Percentiles rank a stretch among this genome's conserved stretches.
phyloP scores from a whole-genome alignment of 2,888 invertebrate species.

The Oligia strigilis region DNA sequence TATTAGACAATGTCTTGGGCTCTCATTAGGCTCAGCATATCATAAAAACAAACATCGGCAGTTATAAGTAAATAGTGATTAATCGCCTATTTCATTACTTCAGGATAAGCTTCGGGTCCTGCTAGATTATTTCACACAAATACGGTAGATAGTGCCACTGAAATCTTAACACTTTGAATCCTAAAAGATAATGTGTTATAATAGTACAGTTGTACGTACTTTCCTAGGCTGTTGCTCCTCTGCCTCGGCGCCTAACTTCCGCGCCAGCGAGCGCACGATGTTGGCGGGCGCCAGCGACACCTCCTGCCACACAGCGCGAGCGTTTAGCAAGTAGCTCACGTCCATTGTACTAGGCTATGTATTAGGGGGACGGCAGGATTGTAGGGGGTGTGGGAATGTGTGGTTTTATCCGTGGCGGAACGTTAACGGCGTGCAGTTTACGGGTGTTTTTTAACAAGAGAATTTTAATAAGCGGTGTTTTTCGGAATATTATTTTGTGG shows the following conservation, averaged over 20 bases:
- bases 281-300: slow-evolving; percentile 88
- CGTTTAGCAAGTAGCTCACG: slow-evolving; percentile 52
- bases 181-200: neutral
- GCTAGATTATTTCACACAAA: neutral
- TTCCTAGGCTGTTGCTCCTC: slow-evolving; percentile 92
- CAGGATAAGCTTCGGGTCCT: neutral
- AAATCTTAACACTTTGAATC: neutral
- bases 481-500: neutral
- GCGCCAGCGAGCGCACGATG: slow-evolving; percentile 92
- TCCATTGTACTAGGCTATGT: slow-evolving; percentile 40
- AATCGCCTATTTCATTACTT: neutral
- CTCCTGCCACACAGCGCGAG: slow-evolving; percentile 83
- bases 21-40: neutral
- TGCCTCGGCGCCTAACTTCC: slow-evolving; percentile 94
- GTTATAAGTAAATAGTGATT: neutral
- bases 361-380: neutral
- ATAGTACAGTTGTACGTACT: slow-evolving; percentile 80
- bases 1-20: neutral
- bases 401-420: neutral
- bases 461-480: neutral
- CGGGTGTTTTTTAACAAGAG: neutral
- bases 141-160: neutral
- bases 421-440: neutral
- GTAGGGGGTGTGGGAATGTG: no score
- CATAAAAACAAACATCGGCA: neutral